phyloP scores from a whole-genome alignment of 2,113 vertebrate species.

The Zosterops japonicus region DNA sequence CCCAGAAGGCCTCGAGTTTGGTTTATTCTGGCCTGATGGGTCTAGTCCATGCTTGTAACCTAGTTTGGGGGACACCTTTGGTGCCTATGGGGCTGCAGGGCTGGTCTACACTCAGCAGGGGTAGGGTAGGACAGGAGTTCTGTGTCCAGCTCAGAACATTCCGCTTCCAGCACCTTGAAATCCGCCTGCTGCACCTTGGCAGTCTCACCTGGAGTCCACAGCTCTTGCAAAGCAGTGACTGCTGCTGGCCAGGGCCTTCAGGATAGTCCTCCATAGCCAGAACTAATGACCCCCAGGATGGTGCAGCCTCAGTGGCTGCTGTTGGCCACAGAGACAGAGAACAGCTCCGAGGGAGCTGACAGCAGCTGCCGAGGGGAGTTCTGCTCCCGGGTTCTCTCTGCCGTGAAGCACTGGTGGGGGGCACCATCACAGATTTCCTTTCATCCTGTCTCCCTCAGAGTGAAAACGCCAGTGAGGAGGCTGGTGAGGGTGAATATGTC shows the following conservation, averaged over 20 bases:
- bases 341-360: background rate
- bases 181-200: rapidly evolving
- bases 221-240: background rate
- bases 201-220: background rate
- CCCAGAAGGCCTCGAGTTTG: background rate
- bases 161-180: background rate
- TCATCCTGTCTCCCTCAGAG: slow-evolving; percentile 86
- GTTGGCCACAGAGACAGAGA: background rate
- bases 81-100: background rate
- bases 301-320: background rate
- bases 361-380: background rate
- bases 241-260: background rate
- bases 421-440: slow-evolving; percentile 59
- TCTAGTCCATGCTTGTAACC: background rate
- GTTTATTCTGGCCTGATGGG: background rate
- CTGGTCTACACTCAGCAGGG: background rate
- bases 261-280: background rate
- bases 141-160: background rate
- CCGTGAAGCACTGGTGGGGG: background rate
- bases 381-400: background rate
- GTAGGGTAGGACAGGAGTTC: background rate
- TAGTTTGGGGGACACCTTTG: background rate
- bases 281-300: background rate
- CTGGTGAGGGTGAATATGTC: slow-evolving; percentile 95
- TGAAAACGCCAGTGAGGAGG: slow-evolving; percentile 88